phyloP scores from a whole-genome alignment of 2,797 vertebrate species.

The Epinephelus coioides region DNA sequence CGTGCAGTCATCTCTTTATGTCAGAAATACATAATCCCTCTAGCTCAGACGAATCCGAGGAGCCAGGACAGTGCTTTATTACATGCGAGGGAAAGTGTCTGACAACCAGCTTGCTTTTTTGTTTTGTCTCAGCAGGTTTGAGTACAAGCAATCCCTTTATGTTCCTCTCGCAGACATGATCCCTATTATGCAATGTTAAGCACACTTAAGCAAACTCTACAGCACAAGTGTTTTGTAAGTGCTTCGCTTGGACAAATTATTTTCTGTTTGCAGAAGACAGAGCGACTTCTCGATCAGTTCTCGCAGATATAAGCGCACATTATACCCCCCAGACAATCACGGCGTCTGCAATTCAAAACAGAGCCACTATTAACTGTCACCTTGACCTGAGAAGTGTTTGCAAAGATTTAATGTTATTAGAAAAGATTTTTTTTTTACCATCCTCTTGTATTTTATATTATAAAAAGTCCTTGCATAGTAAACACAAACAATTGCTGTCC shows the following conservation, averaged over 20 bases:
- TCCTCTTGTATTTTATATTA: constrained; percentile 19
- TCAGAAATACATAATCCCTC: constrained; percentile 75
- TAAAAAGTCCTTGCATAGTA: constrained; percentile 31
- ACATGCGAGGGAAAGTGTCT: constrained; percentile 67
- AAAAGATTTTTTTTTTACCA: background rate
- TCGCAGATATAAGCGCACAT: background rate
- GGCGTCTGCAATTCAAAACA: background rate
- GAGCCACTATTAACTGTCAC: constrained; percentile 13
- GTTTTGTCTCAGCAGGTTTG: constrained; percentile 79
- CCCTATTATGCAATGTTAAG: constrained; percentile 67
- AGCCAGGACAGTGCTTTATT: constrained; percentile 73
- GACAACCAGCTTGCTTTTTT: constrained; percentile 69
- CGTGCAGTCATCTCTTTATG: constrained; percentile 71
- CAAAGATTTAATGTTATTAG: constrained; percentile 15
- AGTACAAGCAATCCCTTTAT: constrained; percentile 60
- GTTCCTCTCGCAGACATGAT: constrained; percentile 56
- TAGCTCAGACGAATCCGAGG: constrained; percentile 63
- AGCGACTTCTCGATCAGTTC: constrained; percentile 16
- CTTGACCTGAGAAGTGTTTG: constrained; percentile 10
- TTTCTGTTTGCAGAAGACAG: constrained; percentile 19
- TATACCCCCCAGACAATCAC: background rate
- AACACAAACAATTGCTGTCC: constrained; percentile 21
- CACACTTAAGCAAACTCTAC: constrained; percentile 53
- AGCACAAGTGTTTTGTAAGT: constrained; percentile 43
- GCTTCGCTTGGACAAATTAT: constrained; percentile 48